Evolutionary conservation across 2,113 vertebrate species (phyloP).

Genomic region (Pipa parva): DNA sequence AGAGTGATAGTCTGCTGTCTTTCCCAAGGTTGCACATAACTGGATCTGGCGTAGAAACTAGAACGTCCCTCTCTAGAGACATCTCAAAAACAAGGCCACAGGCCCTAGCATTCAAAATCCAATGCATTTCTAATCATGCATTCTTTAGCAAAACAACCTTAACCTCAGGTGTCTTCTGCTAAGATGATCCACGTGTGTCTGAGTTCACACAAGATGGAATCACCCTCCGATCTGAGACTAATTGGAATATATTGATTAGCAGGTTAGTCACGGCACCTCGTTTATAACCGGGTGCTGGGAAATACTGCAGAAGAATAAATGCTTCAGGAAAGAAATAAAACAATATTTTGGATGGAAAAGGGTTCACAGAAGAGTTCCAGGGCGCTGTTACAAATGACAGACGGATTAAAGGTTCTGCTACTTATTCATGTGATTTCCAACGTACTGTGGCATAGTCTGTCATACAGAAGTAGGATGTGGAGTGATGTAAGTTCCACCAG

Average conservation of each 20-base stretch:
- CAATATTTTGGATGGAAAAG: slow-evolving; percentile 5
- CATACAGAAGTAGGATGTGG: too few relatives aligned
- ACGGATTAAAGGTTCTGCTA: too few relatives aligned
- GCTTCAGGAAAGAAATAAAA: slow-evolving; percentile 13
- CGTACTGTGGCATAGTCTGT: too few relatives aligned
- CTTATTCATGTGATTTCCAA: too few relatives aligned
- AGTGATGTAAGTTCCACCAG: too few relatives aligned
- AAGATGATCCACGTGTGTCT: not conserved
- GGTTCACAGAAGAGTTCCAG: slow-evolving; percentile 6
- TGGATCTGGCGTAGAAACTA: not conserved
- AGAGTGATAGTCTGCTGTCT: not conserved
- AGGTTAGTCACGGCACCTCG: slow-evolving; percentile 18
- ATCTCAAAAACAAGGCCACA: not conserved
- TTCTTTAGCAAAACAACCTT: slow-evolving; percentile 1
- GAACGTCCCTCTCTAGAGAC: not conserved
- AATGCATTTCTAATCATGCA: slow-evolving; percentile 2
- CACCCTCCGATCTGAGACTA: slow-evolving; percentile 20
- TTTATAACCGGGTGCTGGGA: slow-evolving; percentile 25
- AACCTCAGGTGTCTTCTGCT: not conserved
- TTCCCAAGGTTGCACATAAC: not conserved
- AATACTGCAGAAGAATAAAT: slow-evolving; percentile 22
- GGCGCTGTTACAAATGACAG: slow-evolving; percentile 9
- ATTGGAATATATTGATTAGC: slow-evolving; percentile 37
- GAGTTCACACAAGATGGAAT: slow-evolving; percentile 7
- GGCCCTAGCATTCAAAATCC: not conserved